Base-by-base conservation (phyloP, 1,140 invertebrate species). In the Drosophila rufa region DNA sequence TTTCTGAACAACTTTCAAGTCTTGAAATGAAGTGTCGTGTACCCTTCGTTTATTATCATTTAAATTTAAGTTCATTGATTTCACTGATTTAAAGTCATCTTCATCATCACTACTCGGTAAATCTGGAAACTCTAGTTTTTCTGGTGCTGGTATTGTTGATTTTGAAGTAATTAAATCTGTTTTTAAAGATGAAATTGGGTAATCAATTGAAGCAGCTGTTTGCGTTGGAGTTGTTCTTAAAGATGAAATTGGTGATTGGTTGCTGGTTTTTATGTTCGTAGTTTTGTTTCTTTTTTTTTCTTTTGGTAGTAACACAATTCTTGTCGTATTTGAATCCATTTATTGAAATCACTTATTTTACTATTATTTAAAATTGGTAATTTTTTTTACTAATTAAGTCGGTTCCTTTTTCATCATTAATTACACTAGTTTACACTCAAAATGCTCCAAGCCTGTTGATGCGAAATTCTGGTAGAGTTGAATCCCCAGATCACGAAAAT, bases 301-400 rank as follows among this genome's bases (percentile, higher is more conserved):
- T 38, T 55, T 55, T 38, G 51, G 15, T 55, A 40, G 33, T 50
- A 30, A 27, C 12, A 27, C 14, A 38, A 38, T 38, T 55, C 36
- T 56, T 56, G 53, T 22, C 33, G 53, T 15, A 42, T 42, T 42
- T 40, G 25, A 9, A 42, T 56, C 38, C 38, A 56, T 56, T 56
- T 56, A 3, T 45, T 19, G 27, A 11, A 45, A 17, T 45, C 56
- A 58, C 40, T 58, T 14, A 43, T 30, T 58, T 67, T 42, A 27
- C 6, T 27, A 4, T 27, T 27, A 27, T 27, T 27, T 27, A 27
- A 27, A 27, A 6, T 27, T 0, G 25, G 25, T 27, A 27, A 27
- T n/a, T n/a, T n/a, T n/a, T n/a, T n/a, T n/a, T 19, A 19, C 19
- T 19, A 1, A 19, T 19, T 19, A 19, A 19, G 19, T 19, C 19